Conservation (phyloP, 2,888 invertebrate species). For the Tachina grossa region DNA sequence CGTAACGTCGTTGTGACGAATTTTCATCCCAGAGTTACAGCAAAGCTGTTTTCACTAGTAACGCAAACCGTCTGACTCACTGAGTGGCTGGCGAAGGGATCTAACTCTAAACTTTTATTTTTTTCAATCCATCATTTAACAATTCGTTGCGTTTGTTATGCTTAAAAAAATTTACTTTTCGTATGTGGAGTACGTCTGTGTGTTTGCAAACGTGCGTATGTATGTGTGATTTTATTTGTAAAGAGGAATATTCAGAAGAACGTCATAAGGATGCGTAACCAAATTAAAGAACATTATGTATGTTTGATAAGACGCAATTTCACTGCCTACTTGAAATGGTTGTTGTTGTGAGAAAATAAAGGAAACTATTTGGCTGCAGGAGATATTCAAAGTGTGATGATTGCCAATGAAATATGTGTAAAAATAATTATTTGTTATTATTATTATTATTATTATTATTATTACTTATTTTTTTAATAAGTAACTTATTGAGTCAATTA, state of each 20-base stretch:
- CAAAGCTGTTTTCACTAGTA: slow-evolving; percentile 58
- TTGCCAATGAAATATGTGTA: not conserved
- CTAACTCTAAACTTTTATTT: slow-evolving; percentile 27
- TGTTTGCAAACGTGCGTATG: not conserved
- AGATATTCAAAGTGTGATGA: not conserved
- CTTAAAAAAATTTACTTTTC: slow-evolving; percentile 24
- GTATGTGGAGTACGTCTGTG: not conserved
- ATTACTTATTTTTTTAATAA: no score
- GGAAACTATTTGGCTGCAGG: not conserved
- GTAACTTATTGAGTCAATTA: no score
- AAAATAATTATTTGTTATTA: not conserved
- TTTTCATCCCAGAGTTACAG: slow-evolving; percentile 66
- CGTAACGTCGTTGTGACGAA: slow-evolving; percentile 83
- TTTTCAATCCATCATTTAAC: slow-evolving; percentile 45
- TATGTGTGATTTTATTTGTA: slow-evolving; percentile 50
- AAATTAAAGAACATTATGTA: slow-evolving; percentile 53
- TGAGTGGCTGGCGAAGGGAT: not conserved
- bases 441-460: no score
- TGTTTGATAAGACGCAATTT: slow-evolving; percentile 5
- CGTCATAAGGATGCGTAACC: slow-evolving; percentile 70
- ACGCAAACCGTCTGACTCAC: not conserved
- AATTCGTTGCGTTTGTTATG: slow-evolving; percentile 68
- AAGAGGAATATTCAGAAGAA: slow-evolving; percentile 30
- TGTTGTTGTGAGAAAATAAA: not conserved
- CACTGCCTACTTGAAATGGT: not conserved